phyloP scores from a whole-genome alignment of 2,888 invertebrate species.

The Bursaphelenchus okinawaensis region DNA sequence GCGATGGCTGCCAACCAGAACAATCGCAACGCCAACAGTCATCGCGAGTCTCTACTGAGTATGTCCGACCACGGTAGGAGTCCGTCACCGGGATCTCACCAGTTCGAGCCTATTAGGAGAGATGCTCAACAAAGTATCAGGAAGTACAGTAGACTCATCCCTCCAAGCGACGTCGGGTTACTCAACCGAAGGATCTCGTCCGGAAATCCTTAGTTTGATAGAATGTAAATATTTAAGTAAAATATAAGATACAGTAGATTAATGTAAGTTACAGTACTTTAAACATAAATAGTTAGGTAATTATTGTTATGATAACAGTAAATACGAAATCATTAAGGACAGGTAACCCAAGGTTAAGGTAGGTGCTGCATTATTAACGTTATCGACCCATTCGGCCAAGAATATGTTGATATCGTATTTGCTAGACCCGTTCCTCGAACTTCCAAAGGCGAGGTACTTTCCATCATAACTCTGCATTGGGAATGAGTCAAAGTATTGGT shows the following conservation, averaged over 20 bases:
- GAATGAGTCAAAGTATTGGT: conserved; percentile 48
- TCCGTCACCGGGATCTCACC: neutral
- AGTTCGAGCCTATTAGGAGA: neutral
- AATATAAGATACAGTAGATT: too few species aligned
- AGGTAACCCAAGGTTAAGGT: too few species aligned
- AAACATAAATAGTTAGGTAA: too few species aligned
- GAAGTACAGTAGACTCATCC: conserved; percentile 26
- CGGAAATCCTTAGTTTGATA: neutral
- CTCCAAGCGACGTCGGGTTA: conserved; percentile 24
- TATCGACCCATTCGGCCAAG: conserved; percentile 48
- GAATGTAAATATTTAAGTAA: too few species aligned
- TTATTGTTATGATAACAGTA: too few species aligned
- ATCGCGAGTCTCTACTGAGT: neutral
- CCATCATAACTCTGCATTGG: conserved; percentile 51
- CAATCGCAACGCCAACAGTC: neutral
- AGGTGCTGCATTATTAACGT: neutral
- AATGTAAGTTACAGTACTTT: too few species aligned
- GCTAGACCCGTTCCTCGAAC: conserved; percentile 20
- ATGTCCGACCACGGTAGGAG: neutral
- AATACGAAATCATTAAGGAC: too few species aligned
- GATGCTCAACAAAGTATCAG: neutral
- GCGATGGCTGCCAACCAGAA: conserved; percentile 6
- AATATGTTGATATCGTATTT: conserved; percentile 43
- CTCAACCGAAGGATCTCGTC: conserved; percentile 22
- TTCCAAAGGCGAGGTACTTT: conserved; percentile 44